phyloP scores from a whole-genome alignment of 1,140 invertebrate genomes.

The Monochamus saltuarius region DNA sequence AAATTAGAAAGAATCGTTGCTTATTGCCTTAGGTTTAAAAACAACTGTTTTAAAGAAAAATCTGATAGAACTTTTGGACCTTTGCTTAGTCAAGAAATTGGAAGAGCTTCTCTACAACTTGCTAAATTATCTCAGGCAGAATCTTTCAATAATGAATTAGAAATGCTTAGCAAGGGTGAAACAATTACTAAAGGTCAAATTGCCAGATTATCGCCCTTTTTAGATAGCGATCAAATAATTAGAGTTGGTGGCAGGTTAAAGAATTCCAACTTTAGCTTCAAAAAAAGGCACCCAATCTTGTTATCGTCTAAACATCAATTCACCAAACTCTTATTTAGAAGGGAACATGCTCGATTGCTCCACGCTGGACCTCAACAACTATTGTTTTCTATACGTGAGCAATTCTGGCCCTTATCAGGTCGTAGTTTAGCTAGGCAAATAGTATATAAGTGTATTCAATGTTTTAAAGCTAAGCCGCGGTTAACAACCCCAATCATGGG shows the following conservation, averaged over 20 bases:
- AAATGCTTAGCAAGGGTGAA: background rate
- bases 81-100: background rate
- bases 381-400: conserved; percentile 29
- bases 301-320: conserved; percentile 13
- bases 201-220: background rate
- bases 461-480: conserved; percentile 20
- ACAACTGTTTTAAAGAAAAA: background rate
- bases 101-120: background rate
- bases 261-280: background rate
- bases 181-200: background rate
- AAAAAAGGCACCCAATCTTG: background rate
- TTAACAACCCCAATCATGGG: background rate
- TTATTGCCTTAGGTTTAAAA: too few relatives aligned
- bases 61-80: background rate
- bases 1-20: too few relatives aligned
- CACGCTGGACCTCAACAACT: conserved; percentile 41
- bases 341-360: conserved; percentile 33
- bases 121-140: conserved; percentile 6
- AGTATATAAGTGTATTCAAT: conserved; percentile 16
- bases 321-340: conserved; percentile 31
- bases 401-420: conserved; percentile 34
- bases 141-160: background rate
- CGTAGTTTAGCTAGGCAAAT: conserved; percentile 26
- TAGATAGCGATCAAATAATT: background rate
- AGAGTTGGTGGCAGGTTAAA: background rate